Percentiles rank a stretch among this genome's conserved stretches.
Evolutionary conservation across 2,888 invertebrate genomes (phyloP).

Genomic region (Stramonita haemastoma): DNA sequence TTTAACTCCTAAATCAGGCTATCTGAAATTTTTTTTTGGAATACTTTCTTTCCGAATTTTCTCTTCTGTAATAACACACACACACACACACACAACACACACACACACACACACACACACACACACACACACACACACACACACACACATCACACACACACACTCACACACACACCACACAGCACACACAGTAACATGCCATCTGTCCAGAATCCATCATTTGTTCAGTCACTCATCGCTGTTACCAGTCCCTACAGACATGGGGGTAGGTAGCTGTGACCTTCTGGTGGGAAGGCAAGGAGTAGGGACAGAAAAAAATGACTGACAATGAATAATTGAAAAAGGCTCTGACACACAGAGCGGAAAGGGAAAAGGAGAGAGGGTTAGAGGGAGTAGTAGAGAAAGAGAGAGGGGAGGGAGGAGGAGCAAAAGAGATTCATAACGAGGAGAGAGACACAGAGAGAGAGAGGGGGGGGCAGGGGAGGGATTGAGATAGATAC

Average conservation of each 20-base stretch:
- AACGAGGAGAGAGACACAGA: background rate
- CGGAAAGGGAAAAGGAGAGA: background rate
- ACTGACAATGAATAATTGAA: too few species aligned
- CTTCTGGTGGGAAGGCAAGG: too few species aligned
- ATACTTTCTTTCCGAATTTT: too few species aligned
- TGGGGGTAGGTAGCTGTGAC: too few species aligned
- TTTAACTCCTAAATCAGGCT: too few species aligned
- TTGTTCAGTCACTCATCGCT: too few species aligned
- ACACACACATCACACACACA: background rate
- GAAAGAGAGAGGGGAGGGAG: background rate
- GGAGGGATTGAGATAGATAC: background rate
- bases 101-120: background rate
- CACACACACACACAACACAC: background rate
- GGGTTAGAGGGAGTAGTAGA: background rate
- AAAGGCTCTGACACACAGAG: background rate
- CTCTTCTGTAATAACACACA: too few species aligned
- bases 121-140: background rate
- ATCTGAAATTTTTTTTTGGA: too few species aligned
- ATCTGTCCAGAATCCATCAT: too few species aligned
- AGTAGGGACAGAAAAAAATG: too few species aligned
- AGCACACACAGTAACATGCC: background rate
- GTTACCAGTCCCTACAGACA: too few species aligned
- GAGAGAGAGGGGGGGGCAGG: background rate
- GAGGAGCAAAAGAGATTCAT: background rate
- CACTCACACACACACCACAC: background rate